Evolutionary conservation across 2,797 vertebrate genomes (phyloP).

Genomic region (Cynodonichthys magdalenae): DNA sequence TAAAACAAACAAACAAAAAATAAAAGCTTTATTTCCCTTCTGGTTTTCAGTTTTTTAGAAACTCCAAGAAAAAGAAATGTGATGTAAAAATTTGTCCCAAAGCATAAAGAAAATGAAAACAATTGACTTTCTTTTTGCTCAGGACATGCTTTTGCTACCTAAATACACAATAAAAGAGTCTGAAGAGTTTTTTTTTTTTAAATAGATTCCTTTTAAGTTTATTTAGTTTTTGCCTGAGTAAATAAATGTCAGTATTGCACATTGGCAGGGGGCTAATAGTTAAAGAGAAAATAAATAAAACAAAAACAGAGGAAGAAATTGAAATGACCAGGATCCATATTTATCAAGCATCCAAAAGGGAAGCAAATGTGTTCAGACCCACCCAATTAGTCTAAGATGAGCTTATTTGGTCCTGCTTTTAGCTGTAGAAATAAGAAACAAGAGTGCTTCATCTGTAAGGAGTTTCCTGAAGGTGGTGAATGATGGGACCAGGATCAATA

Average conservation of each 20-base stretch:
- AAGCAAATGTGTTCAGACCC: slow-evolving; percentile 27
- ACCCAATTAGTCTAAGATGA: slow-evolving; percentile 30
- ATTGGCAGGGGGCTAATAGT: slow-evolving; percentile 78
- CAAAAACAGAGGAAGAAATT: neutral
- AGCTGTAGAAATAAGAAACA: slow-evolving; percentile 34
- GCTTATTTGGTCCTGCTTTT: slow-evolving; percentile 42
- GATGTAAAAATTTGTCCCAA: slow-evolving; percentile 80
- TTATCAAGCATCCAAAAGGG: slow-evolving; percentile 68
- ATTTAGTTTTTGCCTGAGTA: slow-evolving; percentile 87
- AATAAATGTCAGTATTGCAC: slow-evolving; percentile 91
- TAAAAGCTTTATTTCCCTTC: slow-evolving; percentile 39
- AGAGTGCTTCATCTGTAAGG: slow-evolving; percentile 18
- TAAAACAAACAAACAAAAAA: slow-evolving; percentile 75
- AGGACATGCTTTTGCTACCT: slow-evolving; percentile 90
- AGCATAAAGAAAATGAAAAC: slow-evolving; percentile 65
- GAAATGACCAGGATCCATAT: slow-evolving; percentile 43
- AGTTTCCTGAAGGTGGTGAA: slow-evolving; percentile 35
- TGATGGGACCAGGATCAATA: slow-evolving; percentile 34
- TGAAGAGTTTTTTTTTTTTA: slow-evolving; percentile 80
- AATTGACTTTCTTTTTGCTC: slow-evolving; percentile 86
- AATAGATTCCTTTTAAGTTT: slow-evolving; percentile 80
- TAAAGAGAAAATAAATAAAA: slow-evolving; percentile 42
- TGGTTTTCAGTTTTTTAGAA: slow-evolving; percentile 77
- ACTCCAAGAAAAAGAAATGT: slow-evolving; percentile 89
- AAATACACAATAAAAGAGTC: slow-evolving; percentile 84